Conservation (phyloP, 2,888 invertebrate species). For the Sminthurides aquaticus region DNA sequence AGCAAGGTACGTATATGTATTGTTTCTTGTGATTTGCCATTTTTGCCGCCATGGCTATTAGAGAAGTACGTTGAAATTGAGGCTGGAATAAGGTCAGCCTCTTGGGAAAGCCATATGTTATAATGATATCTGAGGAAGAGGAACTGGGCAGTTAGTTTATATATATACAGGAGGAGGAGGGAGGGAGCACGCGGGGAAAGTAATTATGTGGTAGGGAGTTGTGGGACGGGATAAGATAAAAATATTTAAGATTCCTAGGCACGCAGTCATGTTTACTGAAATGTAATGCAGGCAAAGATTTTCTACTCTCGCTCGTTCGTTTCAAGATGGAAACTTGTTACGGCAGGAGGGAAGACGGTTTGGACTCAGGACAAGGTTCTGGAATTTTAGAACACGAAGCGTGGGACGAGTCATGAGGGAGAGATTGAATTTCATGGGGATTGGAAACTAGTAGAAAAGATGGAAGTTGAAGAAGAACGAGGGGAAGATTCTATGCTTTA, state of each 20-base stretch:
- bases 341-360: too few species aligned
- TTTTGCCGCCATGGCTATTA: neutral
- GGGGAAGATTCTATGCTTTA: neutral
- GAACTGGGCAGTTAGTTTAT: too few species aligned
- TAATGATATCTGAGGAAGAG: too few species aligned
- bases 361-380: neutral
- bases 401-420: conserved; percentile 6
- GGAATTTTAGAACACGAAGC: neutral
- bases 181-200: neutral
- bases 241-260: neutral
- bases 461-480: neutral
- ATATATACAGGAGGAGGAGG: neutral
- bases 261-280: neutral
- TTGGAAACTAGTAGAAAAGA: neutral
- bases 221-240: neutral
- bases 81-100: neutral
- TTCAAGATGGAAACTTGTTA: too few species aligned
- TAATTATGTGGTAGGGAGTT: neutral
- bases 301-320: neutral
- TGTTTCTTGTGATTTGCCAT: neutral
- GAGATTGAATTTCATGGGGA: conserved; percentile 12
- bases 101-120: too few species aligned
- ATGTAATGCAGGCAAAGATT: neutral
- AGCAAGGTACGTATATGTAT: conserved; percentile 30
- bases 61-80: neutral